These are phyloP conservation scores for Orgyia antiqua DNA, from an alignment of 2,888 invertebrate species.

Conservation along the genomic window DNA sequence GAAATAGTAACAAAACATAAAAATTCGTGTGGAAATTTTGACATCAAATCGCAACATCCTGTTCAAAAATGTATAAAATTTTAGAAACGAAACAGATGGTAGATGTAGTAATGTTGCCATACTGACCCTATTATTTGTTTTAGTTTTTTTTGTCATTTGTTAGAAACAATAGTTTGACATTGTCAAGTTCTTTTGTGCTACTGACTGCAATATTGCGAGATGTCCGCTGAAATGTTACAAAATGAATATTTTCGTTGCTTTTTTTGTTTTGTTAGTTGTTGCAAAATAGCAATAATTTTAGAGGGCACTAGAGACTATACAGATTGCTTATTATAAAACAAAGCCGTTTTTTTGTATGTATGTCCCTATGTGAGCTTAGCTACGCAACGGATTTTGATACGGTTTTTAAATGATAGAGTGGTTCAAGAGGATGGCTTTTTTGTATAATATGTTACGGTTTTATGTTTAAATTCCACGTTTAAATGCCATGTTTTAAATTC, in stretches of 20 bases:
- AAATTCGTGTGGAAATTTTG: too few species aligned
- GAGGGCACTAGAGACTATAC: too few species aligned
- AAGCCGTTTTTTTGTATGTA: too few species aligned
- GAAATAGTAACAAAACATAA: too few species aligned
- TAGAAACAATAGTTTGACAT: constrained; percentile 15
- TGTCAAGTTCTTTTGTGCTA: not conserved
- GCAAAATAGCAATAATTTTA: not conserved
- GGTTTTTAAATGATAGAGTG: too few species aligned
- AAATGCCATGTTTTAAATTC: too few species aligned
- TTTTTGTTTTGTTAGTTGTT: not conserved
- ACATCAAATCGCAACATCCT: constrained; percentile 15
- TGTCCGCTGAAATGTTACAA: not conserved
- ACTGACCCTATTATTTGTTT: constrained; percentile 19
- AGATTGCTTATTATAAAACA: too few species aligned
- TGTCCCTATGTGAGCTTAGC: too few species aligned
- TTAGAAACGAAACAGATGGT: constrained; percentile 16
- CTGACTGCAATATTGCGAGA: not conserved
- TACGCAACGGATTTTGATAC: too few species aligned
- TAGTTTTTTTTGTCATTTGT: constrained; percentile 7
- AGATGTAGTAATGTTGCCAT: constrained; percentile 11
- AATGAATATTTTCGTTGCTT: not conserved
- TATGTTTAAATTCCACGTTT: too few species aligned
- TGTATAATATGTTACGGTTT: too few species aligned
- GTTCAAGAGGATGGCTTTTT: too few species aligned
- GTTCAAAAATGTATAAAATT: constrained; percentile 14